Percentiles rank a stretch among this genome's conserved stretches.
Conservation (phyloP, 1,140 invertebrate genomes). For the Bombus difficillimus region DNA sequence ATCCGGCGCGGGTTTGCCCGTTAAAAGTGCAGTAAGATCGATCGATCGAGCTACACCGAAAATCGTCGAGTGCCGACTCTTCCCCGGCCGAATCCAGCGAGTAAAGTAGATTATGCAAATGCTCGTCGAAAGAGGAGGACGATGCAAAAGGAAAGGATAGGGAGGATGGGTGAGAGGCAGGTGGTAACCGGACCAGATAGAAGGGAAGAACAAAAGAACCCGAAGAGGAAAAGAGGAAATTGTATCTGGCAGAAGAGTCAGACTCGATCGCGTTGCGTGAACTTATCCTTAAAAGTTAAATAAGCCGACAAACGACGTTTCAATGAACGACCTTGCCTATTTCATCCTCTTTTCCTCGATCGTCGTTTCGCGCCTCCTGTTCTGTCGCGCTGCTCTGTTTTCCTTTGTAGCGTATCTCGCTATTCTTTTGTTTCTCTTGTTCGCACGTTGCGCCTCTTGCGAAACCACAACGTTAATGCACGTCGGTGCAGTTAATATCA, state of each 20-base stretch:
- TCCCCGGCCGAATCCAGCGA: conserved; percentile 57
- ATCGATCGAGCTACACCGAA: conserved; percentile 61
- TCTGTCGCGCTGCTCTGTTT: too few relatives aligned
- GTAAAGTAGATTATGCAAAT: conserved; percentile 71
- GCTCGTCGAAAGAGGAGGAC: conserved; percentile 48
- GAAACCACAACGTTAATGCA: conserved; percentile 40
- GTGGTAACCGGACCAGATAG: background rate
- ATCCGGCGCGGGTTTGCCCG: conserved; percentile 29
- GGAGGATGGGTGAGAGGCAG: background rate
- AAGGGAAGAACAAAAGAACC: conserved; percentile 34
- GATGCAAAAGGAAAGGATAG: conserved; percentile 34
- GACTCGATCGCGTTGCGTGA: background rate
- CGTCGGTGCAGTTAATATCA: conserved; percentile 48
- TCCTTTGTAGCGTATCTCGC: background rate
- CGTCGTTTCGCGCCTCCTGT: background rate
- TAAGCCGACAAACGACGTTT: conserved; percentile 28
- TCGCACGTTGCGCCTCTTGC: background rate
- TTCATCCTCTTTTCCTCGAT: background rate
- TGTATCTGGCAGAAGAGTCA: conserved; percentile 36
- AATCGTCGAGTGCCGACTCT: conserved; percentile 58
- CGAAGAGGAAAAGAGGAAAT: conserved; percentile 22
- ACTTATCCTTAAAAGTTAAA: conserved; percentile 49
- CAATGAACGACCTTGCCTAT: background rate
- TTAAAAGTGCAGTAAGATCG: conserved; percentile 54
- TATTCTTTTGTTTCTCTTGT: conserved; percentile 14